A percentile compares a stretch with the other conserved stretches of the same genome.
These are phyloP conservation scores for Smittia aterrima DNA, from an alignment of 2,888 invertebrate genomes.

Conservation along the genomic window DNA sequence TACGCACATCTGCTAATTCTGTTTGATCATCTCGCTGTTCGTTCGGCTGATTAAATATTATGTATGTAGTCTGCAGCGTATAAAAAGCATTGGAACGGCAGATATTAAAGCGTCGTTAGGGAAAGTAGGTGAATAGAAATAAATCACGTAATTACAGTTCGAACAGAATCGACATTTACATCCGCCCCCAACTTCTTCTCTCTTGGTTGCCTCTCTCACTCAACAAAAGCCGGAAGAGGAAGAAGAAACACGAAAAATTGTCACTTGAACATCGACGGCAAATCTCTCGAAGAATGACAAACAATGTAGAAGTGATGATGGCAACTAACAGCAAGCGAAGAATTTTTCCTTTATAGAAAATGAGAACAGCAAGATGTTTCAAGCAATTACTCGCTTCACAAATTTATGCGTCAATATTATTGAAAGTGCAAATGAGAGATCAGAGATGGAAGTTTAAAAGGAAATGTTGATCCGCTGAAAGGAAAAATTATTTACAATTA, in stretches of 20 bases:
- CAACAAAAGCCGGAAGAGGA: neutral
- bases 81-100: neutral
- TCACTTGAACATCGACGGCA: neutral
- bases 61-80: neutral
- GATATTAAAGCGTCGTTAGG: conserved; percentile 15
- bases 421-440: no score
- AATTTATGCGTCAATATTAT: neutral
- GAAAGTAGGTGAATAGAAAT: neutral
- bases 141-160: conserved; percentile 14
- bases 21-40: conserved; percentile 8
- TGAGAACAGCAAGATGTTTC: conserved; percentile 7
- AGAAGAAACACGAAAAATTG: neutral
- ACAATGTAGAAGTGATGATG: neutral
- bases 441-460: no score
- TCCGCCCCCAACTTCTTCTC: neutral
- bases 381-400: conserved; percentile 18
- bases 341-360: conserved; percentile 2
- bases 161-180: neutral
- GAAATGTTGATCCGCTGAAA: no score
- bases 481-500: neutral
- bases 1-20: conserved; percentile 11
- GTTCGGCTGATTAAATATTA: neutral
- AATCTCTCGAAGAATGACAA: neutral
- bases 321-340: neutral
- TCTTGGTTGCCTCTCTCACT: neutral